Evolutionary conservation across 1,140 invertebrate genomes (phyloP).

Genomic region (Scaptodrosophila lebanonensis): DNA sequence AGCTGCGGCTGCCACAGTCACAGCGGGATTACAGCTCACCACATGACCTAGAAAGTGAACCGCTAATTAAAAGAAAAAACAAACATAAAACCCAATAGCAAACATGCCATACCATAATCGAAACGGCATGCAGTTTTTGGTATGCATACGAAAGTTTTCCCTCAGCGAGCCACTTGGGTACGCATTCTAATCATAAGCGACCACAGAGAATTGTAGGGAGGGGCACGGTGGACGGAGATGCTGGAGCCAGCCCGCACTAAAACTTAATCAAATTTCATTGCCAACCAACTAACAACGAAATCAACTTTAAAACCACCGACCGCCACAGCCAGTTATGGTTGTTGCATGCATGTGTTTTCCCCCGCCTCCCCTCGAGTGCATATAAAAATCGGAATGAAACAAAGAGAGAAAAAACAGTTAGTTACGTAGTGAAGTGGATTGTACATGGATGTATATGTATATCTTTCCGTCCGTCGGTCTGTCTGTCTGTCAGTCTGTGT

Average conservation of each 20-base stretch:
- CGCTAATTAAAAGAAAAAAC: constrained; percentile 56
- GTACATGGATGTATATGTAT: too few species aligned
- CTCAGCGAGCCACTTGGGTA: constrained; percentile 22
- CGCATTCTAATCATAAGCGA: constrained; percentile 60
- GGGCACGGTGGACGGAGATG: too few species aligned
- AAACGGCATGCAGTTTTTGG: constrained; percentile 36
- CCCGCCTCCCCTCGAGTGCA: too few species aligned
- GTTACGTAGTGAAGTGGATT: too few species aligned
- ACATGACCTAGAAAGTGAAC: constrained; percentile 11
- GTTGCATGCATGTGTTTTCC: too few species aligned
- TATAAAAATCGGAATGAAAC: constrained; percentile 16
- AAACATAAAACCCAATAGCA: constrained; percentile 5
- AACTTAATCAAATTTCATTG: constrained; percentile 65
- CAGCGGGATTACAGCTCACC: constrained; percentile 26
- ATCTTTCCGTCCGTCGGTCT: too few species aligned
- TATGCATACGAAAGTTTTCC: constrained; percentile 23
- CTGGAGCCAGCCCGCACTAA: too few species aligned
- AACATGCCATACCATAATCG: constrained; percentile 23
- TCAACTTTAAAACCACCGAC: constrained; percentile 43
- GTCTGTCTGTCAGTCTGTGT: background rate
- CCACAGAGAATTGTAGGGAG: too few species aligned
- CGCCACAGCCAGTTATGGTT: too few species aligned
- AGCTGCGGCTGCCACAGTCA: constrained; percentile 42
- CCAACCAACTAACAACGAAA: constrained; percentile 24
- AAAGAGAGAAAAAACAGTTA: constrained; percentile 18